These are phyloP conservation scores for Suncus etruscus DNA, from an alignment of 2,113 vertebrate species.

Conservation along the genomic window DNA sequence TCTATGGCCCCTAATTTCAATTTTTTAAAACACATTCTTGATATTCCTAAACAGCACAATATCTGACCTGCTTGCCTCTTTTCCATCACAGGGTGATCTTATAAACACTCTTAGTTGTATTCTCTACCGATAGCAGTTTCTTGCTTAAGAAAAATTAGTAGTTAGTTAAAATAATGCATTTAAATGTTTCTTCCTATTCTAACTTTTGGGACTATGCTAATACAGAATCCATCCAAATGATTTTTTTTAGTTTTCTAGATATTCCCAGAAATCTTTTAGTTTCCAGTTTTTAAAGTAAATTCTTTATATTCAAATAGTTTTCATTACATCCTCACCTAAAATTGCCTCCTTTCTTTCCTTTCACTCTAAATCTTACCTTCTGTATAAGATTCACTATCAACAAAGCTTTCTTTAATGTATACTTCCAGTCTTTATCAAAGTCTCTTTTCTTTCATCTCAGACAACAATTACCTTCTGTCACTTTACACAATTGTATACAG, in stretches of 20 bases:
- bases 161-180: background rate
- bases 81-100: background rate
- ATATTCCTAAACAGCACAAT: background rate
- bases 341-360: constrained; percentile 32
- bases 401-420: constrained; percentile 59
- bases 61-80: background rate
- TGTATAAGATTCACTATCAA: constrained; percentile 16
- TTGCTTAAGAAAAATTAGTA: background rate
- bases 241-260: constrained; percentile 13
- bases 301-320: constrained; percentile 31
- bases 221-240: background rate
- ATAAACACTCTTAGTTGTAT: background rate
- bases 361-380: constrained; percentile 25
- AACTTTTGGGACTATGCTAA: background rate
- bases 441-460: constrained; percentile 44
- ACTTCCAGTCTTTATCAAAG: background rate
- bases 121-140: background rate
- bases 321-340: background rate
- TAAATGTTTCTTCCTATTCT: background rate
- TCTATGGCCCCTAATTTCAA: background rate
- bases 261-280: background rate
- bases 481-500: constrained; percentile 42
- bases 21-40: background rate
- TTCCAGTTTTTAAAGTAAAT: background rate
- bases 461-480: constrained; percentile 41